A percentile compares a stretch with the other conserved stretches of the same genome.
phyloP scores from a whole-genome alignment of 2,113 vertebrate species.

The Macrotis lagotis region DNA sequence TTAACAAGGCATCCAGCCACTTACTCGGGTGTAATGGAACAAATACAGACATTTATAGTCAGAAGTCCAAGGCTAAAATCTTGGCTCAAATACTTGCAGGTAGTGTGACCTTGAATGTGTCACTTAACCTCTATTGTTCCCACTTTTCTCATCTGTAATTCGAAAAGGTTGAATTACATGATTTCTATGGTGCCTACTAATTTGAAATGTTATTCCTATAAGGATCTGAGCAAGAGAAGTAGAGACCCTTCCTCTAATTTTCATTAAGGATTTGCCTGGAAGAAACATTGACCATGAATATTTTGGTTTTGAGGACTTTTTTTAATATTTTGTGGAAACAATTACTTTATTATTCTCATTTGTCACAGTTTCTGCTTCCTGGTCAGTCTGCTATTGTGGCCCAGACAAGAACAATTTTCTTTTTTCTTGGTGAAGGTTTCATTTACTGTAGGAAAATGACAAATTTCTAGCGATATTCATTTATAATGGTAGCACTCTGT shows the following conservation, averaged over 20 bases:
- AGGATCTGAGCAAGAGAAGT: background rate
- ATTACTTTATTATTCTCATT: background rate
- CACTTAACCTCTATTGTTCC: background rate
- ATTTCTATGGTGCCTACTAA: background rate
- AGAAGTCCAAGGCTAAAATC: background rate
- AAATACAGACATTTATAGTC: background rate
- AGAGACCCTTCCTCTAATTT: background rate
- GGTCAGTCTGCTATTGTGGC: background rate
- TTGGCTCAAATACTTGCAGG: background rate
- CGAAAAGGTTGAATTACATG: background rate
- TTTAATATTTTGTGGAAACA: background rate
- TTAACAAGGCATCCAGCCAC: background rate
- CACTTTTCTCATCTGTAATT: background rate
- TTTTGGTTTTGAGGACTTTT: background rate
- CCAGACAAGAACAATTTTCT: background rate
- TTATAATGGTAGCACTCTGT: background rate
- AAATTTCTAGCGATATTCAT: background rate
- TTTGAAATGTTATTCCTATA: background rate
- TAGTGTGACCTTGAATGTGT: background rate
- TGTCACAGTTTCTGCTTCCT: background rate
- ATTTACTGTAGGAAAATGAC: background rate
- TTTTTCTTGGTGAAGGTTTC: background rate
- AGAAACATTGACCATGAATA: background rate
- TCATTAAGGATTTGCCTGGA: background rate
- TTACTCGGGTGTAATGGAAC: background rate